Conservation (phyloP, 1,140 invertebrate genomes). For the Penaeus indicus region DNA sequence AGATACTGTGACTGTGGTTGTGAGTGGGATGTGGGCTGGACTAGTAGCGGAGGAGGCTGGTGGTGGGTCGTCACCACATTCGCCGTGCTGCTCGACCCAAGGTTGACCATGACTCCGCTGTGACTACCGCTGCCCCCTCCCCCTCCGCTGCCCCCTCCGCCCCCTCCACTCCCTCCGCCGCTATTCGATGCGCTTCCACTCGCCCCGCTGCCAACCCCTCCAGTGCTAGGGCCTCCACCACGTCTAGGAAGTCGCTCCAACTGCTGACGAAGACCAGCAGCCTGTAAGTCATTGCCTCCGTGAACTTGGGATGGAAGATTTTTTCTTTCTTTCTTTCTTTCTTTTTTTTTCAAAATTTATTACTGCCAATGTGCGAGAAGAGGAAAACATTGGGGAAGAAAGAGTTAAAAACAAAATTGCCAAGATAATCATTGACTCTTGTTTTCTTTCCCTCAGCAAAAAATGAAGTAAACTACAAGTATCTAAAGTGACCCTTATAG, state of each 20-base stretch:
- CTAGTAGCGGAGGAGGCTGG: conserved; percentile 49
- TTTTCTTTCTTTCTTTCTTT: not conserved
- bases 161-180: conserved; percentile 9
- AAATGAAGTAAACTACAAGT: too few species aligned
- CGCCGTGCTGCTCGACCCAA: conserved; percentile 50
- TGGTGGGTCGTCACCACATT: conserved; percentile 55
- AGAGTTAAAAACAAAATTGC: too few species aligned
- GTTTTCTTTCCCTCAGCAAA: too few species aligned
- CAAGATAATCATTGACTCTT: too few species aligned
- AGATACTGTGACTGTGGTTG: conserved; percentile 58
- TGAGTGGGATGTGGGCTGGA: conserved; percentile 41
- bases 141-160: conserved; percentile 24
- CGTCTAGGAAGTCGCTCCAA: conserved; percentile 53
- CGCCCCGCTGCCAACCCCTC: conserved; percentile 37
- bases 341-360: not conserved
- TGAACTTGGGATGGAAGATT: conserved; percentile 3
- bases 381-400: too few species aligned
- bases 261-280: conserved; percentile 53
- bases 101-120: conserved; percentile 51
- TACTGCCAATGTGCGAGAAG: too few species aligned
- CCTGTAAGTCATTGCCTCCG: conserved; percentile 34
- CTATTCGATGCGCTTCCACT: conserved; percentile 15
- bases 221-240: conserved; percentile 44
- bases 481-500: too few species aligned
- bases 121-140: conserved; percentile 43